phyloP scores from a whole-genome alignment of 2,888 invertebrate species.

The Lithophane semibrunnea region DNA sequence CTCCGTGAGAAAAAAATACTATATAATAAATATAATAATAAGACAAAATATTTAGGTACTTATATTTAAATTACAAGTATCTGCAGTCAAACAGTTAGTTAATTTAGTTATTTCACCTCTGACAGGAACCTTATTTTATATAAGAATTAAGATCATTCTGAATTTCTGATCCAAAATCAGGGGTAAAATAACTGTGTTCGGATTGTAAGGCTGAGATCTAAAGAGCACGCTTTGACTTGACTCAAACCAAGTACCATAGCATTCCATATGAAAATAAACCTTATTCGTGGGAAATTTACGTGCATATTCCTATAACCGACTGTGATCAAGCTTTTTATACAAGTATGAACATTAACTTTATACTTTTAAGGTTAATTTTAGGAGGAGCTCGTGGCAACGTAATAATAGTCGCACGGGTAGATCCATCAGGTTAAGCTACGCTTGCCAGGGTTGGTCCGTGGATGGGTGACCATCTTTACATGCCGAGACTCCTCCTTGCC shows the following conservation, averaged over 20 bases:
- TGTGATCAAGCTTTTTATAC: not conserved
- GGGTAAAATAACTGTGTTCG: not conserved
- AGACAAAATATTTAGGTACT: not conserved
- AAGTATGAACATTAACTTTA: not conserved
- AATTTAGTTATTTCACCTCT: not conserved
- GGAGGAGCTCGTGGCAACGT: too few relatives aligned
- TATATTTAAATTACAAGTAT: not conserved
- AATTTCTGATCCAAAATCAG: not conserved
- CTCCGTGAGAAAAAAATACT: too few relatives aligned
- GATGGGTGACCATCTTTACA: too few relatives aligned
- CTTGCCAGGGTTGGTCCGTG: too few relatives aligned
- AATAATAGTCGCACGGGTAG: too few relatives aligned
- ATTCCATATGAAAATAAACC: not conserved
- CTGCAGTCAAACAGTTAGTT: not conserved
- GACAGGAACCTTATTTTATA: not conserved
- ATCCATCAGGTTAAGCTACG: too few relatives aligned
- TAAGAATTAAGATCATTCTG: not conserved
- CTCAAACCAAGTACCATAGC: not conserved
- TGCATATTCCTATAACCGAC: not conserved
- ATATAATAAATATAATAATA: not conserved
- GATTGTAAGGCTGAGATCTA: not conserved
- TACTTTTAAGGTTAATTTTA: too few relatives aligned
- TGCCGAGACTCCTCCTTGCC: too few relatives aligned
- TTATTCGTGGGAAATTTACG: accelerated
- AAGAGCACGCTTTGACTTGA: not conserved